Conservation (phyloP, 2,888 invertebrate genomes). For the Athalia rosae region DNA sequence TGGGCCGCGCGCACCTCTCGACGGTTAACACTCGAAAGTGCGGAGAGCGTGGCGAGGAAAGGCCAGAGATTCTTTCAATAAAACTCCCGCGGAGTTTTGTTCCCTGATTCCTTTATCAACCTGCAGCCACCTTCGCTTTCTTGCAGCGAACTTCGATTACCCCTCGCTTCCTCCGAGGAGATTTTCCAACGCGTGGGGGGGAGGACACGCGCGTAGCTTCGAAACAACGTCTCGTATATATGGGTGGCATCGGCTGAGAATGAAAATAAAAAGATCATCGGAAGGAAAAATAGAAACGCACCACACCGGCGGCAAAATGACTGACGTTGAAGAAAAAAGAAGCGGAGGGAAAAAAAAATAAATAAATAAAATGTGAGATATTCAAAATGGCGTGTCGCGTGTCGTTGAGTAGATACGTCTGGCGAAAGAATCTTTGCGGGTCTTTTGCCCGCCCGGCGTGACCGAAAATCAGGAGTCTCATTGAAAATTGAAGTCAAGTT, state of each 20-base stretch:
- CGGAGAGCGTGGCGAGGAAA: slow-evolving; percentile 25
- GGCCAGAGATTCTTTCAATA: slow-evolving; percentile 42
- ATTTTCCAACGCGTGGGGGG: background rate
- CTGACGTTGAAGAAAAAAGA: background rate
- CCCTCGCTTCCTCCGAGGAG: background rate
- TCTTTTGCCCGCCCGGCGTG: no score
- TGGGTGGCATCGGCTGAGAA: background rate
- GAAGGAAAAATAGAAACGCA: no score
- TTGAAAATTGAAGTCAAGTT: no score
- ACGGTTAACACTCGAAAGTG: slow-evolving; percentile 26
- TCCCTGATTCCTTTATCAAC: slow-evolving; percentile 35
- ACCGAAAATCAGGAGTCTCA: no score
- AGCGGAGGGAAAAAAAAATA: background rate
- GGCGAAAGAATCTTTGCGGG: no score
- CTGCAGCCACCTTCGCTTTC: slow-evolving; percentile 27
- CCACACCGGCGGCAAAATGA: background rate
- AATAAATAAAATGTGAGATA: no score
- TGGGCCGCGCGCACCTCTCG: slow-evolving; percentile 26
- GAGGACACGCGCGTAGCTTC: background rate
- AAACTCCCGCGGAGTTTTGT: slow-evolving; percentile 31
- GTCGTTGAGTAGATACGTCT: no score
- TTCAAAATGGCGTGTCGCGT: no score
- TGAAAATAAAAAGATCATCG: background rate
- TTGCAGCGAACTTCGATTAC: slow-evolving; percentile 21
- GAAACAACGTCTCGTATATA: background rate